Evolutionary conservation across 1,140 invertebrate species (phyloP), one percentile per base, ranked within the genome.

Genomic region (Trialeurodes vaporariorum): DNA sequence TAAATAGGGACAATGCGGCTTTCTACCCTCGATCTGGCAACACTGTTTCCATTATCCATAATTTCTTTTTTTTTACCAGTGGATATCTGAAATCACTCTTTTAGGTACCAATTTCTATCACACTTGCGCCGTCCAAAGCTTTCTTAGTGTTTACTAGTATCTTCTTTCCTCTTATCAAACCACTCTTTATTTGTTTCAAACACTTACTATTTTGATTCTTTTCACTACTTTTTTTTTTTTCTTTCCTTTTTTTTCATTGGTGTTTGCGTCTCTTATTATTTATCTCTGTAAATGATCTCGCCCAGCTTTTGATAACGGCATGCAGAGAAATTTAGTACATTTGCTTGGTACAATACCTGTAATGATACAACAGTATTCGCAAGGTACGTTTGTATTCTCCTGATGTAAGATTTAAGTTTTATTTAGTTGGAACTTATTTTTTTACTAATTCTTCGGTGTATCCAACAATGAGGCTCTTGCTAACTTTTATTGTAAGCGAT

Each of bases 271-370:
- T n/a, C n/a, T 49, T 49, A 5, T 49, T 17, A 49, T 17, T 49
- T 49, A 17, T n/a, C 34, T 49, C 17, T 49, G 34, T 49, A 49
- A n/a, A 49, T 49, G 34, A 17, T 49, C 34, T 9, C 17, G 34
- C 34, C 5, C 81, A 92, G 93, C 92, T 26, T 96, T 96, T 77
- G 94, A 93, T 77, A 91, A 96, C 87, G 94, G 95, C 49, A 84
- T 81, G 21, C 79, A 82, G 66, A 92, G 90, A 78, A 87, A 94
- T 67, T 80, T 98, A 65, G 79, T 96, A 13, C 90, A 90, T 76
- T 80, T 98, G 21, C 84, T 87, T 76, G 96, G 96, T 64, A 98
- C 95, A 21, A 94, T 98, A 76, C 94, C 95, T 27, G 92, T 98
- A 1, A 81, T 81, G 40, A 98, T 92, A n/a, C n/a, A n/a, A n/a